These are phyloP conservation scores for Alectura lathami DNA, from an alignment of 2,113 vertebrate genomes.

Conservation along the genomic window DNA sequence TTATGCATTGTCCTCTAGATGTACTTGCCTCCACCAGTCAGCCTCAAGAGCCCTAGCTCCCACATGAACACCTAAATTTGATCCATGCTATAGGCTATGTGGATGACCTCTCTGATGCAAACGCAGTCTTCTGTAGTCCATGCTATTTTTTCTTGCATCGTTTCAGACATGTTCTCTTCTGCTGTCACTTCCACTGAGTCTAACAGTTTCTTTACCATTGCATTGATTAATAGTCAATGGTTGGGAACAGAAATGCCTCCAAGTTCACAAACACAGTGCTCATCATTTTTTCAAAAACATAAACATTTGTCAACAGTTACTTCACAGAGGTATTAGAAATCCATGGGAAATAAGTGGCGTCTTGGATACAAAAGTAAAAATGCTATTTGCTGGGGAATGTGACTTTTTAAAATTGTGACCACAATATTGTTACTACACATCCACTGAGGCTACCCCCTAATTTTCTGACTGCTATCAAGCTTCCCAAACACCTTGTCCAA, in stretches of 20 bases:
- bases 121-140: background rate
- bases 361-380: background rate
- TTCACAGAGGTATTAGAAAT: constrained; percentile 44
- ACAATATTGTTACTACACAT: constrained; percentile 33
- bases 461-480: constrained; percentile 47
- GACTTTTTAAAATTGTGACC: background rate
- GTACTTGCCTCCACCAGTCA: background rate
- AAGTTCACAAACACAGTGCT: constrained; percentile 16
- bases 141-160: background rate
- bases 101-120: background rate
- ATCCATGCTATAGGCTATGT: background rate
- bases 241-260: background rate
- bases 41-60: background rate
- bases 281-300: constrained; percentile 35
- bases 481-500: constrained; percentile 57
- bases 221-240: constrained; percentile 11
- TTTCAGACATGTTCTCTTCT: background rate
- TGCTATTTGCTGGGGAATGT: constrained; percentile 9
- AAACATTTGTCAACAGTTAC: constrained; percentile 55
- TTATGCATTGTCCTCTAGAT: background rate
- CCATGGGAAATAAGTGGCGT: constrained; percentile 36
- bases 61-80: background rate
- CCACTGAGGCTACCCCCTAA: background rate
- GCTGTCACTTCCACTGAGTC: background rate
- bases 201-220: background rate